Percentiles rank a stretch among this genome's conserved stretches.
Evolutionary conservation across 1,140 invertebrate genomes (phyloP).

Genomic region (Sarcophaga peregrina): DNA sequence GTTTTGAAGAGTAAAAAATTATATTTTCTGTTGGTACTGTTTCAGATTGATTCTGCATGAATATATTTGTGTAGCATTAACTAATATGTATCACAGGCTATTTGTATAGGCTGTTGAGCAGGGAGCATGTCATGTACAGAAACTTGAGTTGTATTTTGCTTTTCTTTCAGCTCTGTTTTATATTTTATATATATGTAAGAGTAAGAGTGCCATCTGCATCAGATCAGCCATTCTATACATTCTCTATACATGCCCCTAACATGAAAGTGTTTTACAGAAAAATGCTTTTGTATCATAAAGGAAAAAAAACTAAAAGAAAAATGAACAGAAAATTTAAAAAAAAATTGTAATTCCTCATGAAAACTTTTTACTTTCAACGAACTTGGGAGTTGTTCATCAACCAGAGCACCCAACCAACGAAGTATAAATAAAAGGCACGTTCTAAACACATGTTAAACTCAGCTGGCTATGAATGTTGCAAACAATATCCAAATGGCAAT

Average conservation of each 20-base stretch:
- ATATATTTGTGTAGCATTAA: too few relatives aligned
- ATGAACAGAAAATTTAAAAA: neutral
- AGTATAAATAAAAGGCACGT: slow-evolving; percentile 9
- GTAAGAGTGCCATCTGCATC: neutral
- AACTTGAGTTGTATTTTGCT: neutral
- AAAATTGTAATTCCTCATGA: neutral
- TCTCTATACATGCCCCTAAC: slow-evolving; percentile 31
- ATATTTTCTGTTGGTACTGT: slow-evolving; percentile 18
- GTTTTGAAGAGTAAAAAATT: neutral
- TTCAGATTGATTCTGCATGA: too few relatives aligned
- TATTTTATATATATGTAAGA: neutral
- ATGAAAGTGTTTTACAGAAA: slow-evolving; percentile 6
- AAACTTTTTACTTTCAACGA: slow-evolving; percentile 23
- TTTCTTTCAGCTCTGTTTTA: too few relatives aligned
- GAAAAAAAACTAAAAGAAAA: too few relatives aligned
- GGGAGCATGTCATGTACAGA: slow-evolving; percentile 1
- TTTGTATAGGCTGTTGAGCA: neutral
- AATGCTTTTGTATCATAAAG: too few relatives aligned
- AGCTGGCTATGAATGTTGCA: neutral
- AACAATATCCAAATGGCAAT: neutral
- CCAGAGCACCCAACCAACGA: neutral
- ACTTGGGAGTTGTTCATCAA: too few relatives aligned
- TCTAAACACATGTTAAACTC: neutral
- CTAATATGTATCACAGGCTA: too few relatives aligned
- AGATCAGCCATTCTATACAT: slow-evolving; percentile 18